phyloP scores from a whole-genome alignment of 2,888 invertebrate genomes.

The Leptogaster cylindrica region DNA sequence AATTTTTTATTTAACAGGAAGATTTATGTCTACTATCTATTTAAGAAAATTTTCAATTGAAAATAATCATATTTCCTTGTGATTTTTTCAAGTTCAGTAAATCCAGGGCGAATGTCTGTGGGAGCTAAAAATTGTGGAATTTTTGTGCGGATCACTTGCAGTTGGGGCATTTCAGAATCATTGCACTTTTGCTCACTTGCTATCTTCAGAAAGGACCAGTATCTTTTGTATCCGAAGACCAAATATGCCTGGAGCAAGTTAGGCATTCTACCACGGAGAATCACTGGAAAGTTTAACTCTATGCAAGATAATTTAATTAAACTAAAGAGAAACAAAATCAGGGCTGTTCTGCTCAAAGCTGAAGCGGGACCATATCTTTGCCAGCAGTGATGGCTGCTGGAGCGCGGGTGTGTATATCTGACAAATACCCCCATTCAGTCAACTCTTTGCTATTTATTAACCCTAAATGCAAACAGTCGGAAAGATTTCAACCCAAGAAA shows the following conservation, averaged over 20 bases:
- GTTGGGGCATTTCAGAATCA: no score
- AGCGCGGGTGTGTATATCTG: conserved; percentile 6
- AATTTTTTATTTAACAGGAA: no score
- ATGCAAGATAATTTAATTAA: conserved; percentile 47
- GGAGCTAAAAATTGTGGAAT: no score
- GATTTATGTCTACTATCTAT: no score
- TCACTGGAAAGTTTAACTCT: conserved; percentile 31
- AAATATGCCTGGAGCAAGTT: conserved; percentile 44
- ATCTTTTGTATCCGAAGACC: conserved; percentile 42
- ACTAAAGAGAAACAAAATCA: conserved; percentile 46
- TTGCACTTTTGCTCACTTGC: conserved; percentile 23
- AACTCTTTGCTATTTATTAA: conserved; percentile 47
- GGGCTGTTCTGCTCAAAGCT: conserved; percentile 11
- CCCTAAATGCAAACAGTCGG: conserved; percentile 47
- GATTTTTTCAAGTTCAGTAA: no score
- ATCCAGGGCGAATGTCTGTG: no score
- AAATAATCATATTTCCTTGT: no score
- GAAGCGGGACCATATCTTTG: conserved; percentile 14
- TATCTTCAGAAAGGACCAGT: conserved; percentile 42
- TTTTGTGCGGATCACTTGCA: no score
- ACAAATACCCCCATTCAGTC: conserved; percentile 22
- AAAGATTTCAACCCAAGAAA: conserved; percentile 47
- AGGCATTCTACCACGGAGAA: background rate
- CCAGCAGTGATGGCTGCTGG: background rate
- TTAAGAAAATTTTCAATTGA: no score